Conservation (phyloP, 2,113 vertebrate species). For the Tautogolabrus adspersus region DNA sequence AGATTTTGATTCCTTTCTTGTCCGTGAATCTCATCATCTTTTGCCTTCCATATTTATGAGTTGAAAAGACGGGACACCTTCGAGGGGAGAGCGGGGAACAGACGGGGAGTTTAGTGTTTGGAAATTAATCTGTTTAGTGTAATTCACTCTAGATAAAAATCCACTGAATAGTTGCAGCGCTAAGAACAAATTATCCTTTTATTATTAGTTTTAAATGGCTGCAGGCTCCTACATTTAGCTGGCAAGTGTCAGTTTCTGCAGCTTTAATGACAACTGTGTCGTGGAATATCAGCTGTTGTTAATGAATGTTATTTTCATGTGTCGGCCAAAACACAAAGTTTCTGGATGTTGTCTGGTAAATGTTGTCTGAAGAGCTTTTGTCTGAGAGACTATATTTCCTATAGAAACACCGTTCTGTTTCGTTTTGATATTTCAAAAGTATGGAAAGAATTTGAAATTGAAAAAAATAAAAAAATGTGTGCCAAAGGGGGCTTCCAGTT, state of each 20-base stretch:
- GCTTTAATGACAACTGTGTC: conserved; percentile 11
- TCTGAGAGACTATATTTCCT: conserved; percentile 46
- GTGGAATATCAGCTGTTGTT: conserved; percentile 34
- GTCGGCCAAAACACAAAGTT: conserved; percentile 42
- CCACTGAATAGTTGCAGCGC: neutral
- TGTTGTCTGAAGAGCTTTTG: conserved; percentile 25
- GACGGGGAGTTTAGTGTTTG: conserved; percentile 59
- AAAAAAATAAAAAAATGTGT: conserved; percentile 46
- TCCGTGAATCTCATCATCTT: conserved; percentile 84
- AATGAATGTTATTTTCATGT: conserved; percentile 44
- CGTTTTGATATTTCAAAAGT: conserved; percentile 51
- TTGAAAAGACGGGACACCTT: conserved; percentile 77
- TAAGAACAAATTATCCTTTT: neutral
- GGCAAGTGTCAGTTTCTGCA: neutral
- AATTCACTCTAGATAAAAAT: conserved; percentile 32
- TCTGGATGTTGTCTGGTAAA: conserved; percentile 35
- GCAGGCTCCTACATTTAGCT: conserved; percentile 14
- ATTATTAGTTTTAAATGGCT: conserved; percentile 6
- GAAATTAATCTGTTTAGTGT: conserved; percentile 55
- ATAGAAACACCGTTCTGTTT: conserved; percentile 32
- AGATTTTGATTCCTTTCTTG: conserved; percentile 87
- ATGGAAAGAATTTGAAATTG: conserved; percentile 55
- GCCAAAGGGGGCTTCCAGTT: conserved; percentile 36
- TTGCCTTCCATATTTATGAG: conserved; percentile 86
- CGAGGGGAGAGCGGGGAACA: conserved; percentile 42